These are phyloP conservation scores for Merops nubicus DNA, from an alignment of 2,113 vertebrate genomes.

Conservation along the genomic window DNA sequence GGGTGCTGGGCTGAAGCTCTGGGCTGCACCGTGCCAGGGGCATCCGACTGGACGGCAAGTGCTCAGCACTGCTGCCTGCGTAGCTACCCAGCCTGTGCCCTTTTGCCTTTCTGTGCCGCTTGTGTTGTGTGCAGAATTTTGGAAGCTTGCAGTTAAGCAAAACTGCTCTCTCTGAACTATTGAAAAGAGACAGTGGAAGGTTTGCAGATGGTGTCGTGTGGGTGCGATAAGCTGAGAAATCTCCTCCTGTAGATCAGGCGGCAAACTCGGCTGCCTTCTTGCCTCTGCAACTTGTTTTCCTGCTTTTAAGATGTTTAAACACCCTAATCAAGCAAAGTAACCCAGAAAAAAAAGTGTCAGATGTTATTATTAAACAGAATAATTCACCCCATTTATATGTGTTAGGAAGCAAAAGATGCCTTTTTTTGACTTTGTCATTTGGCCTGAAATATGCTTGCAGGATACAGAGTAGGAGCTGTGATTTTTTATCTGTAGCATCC, in stretches of 20 bases:
- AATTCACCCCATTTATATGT: background rate
- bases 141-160: background rate
- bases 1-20: background rate
- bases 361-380: background rate
- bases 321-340: background rate
- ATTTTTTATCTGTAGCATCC: background rate
- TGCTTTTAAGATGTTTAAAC: background rate
- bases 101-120: background rate
- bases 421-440: background rate
- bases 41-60: background rate
- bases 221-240: background rate
- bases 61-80: background rate
- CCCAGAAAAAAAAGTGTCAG: background rate
- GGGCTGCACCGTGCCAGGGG: background rate
- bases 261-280: background rate
- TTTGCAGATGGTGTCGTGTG: background rate
- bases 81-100: background rate
- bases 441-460: background rate
- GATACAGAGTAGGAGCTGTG: background rate
- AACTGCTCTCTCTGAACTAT: background rate
- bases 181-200: background rate
- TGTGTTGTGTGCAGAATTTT: background rate
- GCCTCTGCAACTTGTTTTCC: background rate
- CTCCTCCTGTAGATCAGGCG: background rate
- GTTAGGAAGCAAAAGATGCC: background rate